phyloP scores from a whole-genome alignment of 2,113 vertebrate genomes.

The Brienomyrus longianalis region DNA sequence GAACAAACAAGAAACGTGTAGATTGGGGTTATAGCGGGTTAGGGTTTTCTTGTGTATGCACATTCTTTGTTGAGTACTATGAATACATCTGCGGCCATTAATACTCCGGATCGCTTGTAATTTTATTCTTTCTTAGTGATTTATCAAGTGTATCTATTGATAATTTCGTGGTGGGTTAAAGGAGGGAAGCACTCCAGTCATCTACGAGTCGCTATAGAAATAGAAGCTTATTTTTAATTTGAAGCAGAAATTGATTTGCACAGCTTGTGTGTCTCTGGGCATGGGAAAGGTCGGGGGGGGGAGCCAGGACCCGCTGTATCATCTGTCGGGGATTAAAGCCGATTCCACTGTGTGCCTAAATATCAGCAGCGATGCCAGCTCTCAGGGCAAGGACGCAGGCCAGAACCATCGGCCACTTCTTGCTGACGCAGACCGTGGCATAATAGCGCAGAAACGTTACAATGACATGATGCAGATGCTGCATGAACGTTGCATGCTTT shows the following conservation, averaged over 20 bases:
- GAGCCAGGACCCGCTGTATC: neutral
- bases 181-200: neutral
- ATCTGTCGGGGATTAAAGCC: constrained; percentile 18
- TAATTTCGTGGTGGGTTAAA: neutral
- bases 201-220: neutral
- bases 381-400: neutral
- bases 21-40: neutral
- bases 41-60: neutral
- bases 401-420: neutral
- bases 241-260: neutral
- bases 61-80: neutral
- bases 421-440: neutral
- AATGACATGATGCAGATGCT: neutral
- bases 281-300: constrained; percentile 14
- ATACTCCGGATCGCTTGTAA: neutral
- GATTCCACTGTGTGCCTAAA: constrained; percentile 22
- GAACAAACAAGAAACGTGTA: neutral
- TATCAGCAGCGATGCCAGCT: constrained; percentile 8
- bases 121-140: neutral
- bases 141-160: neutral
- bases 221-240: constrained; percentile 6
- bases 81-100: neutral
- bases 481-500: neutral
- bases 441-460: neutral
- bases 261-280: neutral